Conservation (phyloP, 2,113 vertebrate species). For the Orientallactaga bullata region DNA sequence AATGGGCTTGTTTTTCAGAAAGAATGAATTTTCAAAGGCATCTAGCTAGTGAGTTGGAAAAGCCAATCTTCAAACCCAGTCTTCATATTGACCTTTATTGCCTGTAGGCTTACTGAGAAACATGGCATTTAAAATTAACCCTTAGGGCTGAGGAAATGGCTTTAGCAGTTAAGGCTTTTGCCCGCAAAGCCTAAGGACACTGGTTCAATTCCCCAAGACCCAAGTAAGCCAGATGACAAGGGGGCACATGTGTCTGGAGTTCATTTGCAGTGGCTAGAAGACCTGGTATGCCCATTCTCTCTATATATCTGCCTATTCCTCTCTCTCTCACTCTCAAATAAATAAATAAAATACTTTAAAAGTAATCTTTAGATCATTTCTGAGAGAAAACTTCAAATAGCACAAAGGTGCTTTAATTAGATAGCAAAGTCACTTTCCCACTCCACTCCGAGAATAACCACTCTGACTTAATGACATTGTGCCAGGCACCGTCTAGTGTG, state of each 20-base stretch:
- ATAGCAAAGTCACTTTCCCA: neutral
- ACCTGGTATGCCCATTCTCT: too few species aligned
- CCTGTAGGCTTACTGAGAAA: conserved; percentile 36
- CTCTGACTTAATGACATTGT: neutral
- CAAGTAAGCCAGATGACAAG: too few species aligned
- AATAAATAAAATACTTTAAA: too few species aligned
- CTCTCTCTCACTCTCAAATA: too few species aligned
- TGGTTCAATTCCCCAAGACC: too few species aligned
- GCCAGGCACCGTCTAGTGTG: fast-evolving
- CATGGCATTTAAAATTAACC: conserved; percentile 11
- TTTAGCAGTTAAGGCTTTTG: too few species aligned
- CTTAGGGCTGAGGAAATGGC: too few species aligned
- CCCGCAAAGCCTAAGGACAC: too few species aligned
- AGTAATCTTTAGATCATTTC: conserved; percentile 39
- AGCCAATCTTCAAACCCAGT: conserved; percentile 4
- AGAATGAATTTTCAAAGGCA: neutral
- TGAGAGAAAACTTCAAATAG: neutral
- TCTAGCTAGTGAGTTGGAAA: neutral
- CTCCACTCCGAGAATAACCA: neutral
- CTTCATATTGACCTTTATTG: neutral
- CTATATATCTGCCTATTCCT: too few species aligned
- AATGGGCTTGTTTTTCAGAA: neutral
- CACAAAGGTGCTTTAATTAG: neutral
- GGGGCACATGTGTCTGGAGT: too few species aligned
- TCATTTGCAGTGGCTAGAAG: too few species aligned